Evolutionary conservation across 1,140 invertebrate genomes (phyloP).

Genomic region (Chymomyza costata): DNA sequence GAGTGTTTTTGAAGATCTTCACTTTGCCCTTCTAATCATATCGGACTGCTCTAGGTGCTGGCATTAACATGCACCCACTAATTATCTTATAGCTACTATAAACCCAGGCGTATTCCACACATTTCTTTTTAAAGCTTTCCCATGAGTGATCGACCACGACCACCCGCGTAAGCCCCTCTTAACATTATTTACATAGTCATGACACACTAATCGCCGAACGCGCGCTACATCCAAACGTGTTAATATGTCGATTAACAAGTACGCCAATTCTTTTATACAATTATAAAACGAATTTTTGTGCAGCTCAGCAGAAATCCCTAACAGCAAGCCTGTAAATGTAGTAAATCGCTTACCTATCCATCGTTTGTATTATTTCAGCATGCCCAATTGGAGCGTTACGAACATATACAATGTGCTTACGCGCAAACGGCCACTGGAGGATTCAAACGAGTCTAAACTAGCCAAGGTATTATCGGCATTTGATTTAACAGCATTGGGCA

Average conservation of each 20-base stretch:
- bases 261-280: neutral
- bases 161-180: too few relatives aligned
- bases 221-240: conserved; percentile 46
- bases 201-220: conserved; percentile 3
- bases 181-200: conserved; percentile 6
- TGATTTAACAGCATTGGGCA: conserved; percentile 87
- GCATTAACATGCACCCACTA: conserved; percentile 57
- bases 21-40: too few relatives aligned
- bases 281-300: conserved; percentile 28
- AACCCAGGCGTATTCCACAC: too few relatives aligned
- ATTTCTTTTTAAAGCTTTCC: too few relatives aligned
- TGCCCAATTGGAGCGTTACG: conserved; percentile 59
- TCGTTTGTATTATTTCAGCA: conserved; percentile 37
- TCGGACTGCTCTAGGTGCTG: too few relatives aligned
- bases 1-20: conserved; percentile 29
- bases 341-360: neutral
- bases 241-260: conserved; percentile 58
- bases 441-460: conserved; percentile 78
- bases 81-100: conserved; percentile 49
- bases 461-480: conserved; percentile 85
- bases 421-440: conserved; percentile 66
- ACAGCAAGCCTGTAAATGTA: neutral
- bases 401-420: conserved; percentile 58
- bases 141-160: too few relatives aligned
- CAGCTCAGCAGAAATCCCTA: conserved; percentile 35